phyloP scores from a whole-genome alignment of 1,140 invertebrate species.

The Drosophila subobscura region DNA sequence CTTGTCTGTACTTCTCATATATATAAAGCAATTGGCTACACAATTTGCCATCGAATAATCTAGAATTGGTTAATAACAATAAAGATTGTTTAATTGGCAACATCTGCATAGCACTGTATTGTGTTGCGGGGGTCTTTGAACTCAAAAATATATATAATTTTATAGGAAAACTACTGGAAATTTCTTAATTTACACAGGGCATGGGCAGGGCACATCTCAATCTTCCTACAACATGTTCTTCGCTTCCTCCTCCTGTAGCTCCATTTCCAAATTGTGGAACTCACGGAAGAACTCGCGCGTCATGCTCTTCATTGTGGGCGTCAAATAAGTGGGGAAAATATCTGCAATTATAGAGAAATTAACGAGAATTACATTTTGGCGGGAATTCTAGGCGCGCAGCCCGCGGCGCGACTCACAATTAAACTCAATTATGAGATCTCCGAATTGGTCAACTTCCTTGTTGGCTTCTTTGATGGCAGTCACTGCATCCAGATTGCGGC shows the following conservation, averaged over 20 bases:
- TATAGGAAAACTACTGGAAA: too few species aligned
- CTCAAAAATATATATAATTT: too few species aligned
- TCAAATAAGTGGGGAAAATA: constrained; percentile 68
- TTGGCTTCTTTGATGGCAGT: constrained; percentile 54
- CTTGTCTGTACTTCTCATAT: too few species aligned
- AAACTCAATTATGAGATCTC: constrained; percentile 77
- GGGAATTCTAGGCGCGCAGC: constrained; percentile 1
- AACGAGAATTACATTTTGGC: background rate
- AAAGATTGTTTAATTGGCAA: too few species aligned
- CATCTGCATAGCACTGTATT: too few species aligned
- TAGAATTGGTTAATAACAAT: too few species aligned
- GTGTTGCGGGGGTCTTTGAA: too few species aligned
- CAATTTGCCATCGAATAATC: too few species aligned
- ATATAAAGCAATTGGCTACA: too few species aligned
- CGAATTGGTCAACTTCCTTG: constrained; percentile 52
- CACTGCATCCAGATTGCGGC: constrained; percentile 59
- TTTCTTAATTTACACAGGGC: too few species aligned
- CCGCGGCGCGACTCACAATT: constrained; percentile 47
- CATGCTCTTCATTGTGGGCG: constrained; percentile 58
- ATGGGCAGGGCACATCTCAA: background rate
- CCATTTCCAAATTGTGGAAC: constrained; percentile 47
- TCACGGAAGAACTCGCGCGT: constrained; percentile 55
- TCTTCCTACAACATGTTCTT: constrained; percentile 9
- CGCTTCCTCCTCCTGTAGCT: constrained; percentile 45
- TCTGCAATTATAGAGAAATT: constrained; percentile 37